phyloP scores from a whole-genome alignment of 2,888 invertebrate species.

The Rhingia rostrata region DNA sequence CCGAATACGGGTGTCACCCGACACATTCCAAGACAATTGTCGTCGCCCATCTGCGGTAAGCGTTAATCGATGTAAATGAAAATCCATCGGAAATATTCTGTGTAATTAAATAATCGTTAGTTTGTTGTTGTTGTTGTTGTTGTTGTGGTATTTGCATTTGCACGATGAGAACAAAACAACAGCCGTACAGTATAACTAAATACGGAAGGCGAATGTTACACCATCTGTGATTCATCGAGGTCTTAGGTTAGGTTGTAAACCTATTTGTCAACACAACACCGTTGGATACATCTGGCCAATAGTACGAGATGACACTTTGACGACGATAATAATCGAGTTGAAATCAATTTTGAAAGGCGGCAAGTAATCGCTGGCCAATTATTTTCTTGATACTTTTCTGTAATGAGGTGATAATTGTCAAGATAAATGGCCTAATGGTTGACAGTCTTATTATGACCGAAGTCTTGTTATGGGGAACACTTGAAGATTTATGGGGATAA shows the following conservation, averaged over 20 bases:
- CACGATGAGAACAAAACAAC: not conserved
- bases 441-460: too few species aligned
- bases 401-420: constrained; percentile 5
- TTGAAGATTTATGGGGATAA: too few species aligned
- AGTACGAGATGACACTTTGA: not conserved
- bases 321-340: not conserved
- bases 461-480: too few species aligned
- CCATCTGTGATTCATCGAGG: constrained; percentile 30
- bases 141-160: not conserved
- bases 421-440: not conserved
- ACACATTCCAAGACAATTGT: not conserved
- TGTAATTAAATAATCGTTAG: not conserved
- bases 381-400: constrained; percentile 5
- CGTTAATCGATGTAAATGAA: constrained; percentile 8
- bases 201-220: constrained; percentile 37
- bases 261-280: not conserved
- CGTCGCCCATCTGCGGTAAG: not conserved
- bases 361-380: constrained; percentile 37
- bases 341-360: not conserved
- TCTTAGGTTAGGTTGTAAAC: not conserved
- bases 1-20: not conserved
- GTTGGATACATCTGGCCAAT: not conserved
- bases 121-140: not conserved
- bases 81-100: not conserved
- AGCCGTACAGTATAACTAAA: not conserved